Evolutionary conservation across 2,113 vertebrate species (phyloP).

Genomic region (Diadophis punctatus): DNA sequence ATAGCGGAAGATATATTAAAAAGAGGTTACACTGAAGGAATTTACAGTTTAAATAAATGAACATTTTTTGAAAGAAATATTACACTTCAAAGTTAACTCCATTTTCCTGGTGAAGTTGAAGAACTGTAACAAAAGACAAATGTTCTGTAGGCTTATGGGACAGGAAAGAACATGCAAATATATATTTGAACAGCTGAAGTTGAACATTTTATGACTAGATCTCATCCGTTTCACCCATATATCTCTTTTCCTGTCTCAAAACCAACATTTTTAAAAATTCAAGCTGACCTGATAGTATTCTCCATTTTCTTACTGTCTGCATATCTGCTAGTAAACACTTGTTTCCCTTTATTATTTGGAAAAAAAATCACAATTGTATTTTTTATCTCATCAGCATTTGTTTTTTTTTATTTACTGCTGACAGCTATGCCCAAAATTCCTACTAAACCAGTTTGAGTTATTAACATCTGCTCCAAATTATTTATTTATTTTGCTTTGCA

Average conservation of each 20-base stretch:
- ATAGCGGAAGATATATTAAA: background rate
- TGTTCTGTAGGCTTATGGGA: background rate
- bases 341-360: background rate
- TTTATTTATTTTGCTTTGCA: conserved; percentile 59
- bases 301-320: background rate
- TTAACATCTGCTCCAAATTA: conserved; percentile 61
- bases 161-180: background rate
- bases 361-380: background rate
- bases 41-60: background rate
- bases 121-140: background rate
- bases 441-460: conserved; percentile 47
- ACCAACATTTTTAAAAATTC: background rate
- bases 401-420: conserved; percentile 44
- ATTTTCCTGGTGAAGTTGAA: background rate
- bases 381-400: conserved; percentile 20
- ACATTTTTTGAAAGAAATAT: background rate
- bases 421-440: conserved; percentile 46
- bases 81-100: background rate
- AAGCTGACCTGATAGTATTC: background rate
- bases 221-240: conserved; percentile 43
- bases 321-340: background rate
- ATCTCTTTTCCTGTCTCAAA: background rate
- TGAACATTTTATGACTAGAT: conserved; percentile 26
- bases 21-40: background rate
- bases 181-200: background rate